Conservation (phyloP, 2,888 invertebrate species). For the Gordius sp. region DNA sequence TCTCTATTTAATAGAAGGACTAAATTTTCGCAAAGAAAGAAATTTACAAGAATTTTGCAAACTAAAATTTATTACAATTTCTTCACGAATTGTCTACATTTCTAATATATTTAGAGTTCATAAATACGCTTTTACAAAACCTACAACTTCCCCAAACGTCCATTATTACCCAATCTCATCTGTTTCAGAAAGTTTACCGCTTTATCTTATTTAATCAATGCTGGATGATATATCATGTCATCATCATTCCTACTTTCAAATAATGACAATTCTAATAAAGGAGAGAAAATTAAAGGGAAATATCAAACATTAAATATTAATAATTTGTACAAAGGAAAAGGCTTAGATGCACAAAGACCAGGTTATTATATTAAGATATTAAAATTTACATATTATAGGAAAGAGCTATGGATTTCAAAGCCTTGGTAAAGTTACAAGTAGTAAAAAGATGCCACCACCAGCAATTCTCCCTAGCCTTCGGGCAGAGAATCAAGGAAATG, state of each 20-base stretch:
- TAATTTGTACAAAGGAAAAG: constrained; percentile 4
- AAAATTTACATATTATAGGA: constrained; percentile 7
- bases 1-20: too few relatives aligned
- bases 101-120: too few relatives aligned
- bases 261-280: background rate
- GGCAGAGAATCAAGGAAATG: constrained; percentile 5
- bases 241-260: background rate
- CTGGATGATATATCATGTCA: constrained; percentile 13
- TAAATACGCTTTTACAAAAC: too few relatives aligned
- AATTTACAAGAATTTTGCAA: too few relatives aligned
- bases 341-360: background rate
- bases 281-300: constrained; percentile 3
- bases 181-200: too few relatives aligned
- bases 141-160: too few relatives aligned
- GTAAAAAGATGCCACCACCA: constrained; percentile 6
- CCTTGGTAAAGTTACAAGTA: constrained; percentile 10
- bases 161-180: too few relatives aligned
- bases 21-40: too few relatives aligned
- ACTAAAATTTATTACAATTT: too few relatives aligned
- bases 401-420: constrained; percentile 6
- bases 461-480: background rate
- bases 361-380: background rate
- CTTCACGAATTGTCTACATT: too few relatives aligned
- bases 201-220: constrained; percentile 10
- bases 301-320: background rate